These are phyloP conservation scores for Nycticorax nycticorax DNA, from an alignment of 2,113 vertebrate species.

Conservation along the genomic window DNA sequence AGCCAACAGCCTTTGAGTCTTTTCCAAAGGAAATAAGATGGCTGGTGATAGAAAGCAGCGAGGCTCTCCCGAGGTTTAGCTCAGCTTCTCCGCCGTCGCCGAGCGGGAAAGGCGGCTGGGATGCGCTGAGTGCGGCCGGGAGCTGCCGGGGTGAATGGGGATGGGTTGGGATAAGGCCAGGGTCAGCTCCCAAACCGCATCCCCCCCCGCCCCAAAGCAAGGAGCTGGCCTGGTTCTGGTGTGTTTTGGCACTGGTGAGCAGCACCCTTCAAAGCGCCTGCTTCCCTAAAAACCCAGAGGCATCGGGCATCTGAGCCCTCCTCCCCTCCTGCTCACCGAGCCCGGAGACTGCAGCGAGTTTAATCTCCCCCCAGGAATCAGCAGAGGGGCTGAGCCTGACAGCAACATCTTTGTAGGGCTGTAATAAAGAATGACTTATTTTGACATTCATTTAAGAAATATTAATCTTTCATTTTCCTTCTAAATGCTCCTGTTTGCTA, in stretches of 20 bases:
- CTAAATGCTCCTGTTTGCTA: conserved; percentile 71
- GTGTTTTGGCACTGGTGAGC: background rate
- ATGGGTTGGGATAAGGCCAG: background rate
- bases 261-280: background rate
- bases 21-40: background rate
- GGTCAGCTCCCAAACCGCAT: background rate
- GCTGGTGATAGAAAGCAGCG: background rate
- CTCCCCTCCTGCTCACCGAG: background rate
- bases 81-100: fast-evolving
- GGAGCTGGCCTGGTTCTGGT: background rate
- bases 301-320: background rate
- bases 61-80: background rate
- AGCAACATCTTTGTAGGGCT: background rate
- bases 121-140: background rate
- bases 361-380: background rate
- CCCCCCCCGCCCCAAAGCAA: background rate
- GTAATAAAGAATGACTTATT: conserved; percentile 18
- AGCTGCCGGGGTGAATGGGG: background rate
- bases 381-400: background rate
- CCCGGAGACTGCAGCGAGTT: background rate
- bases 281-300: background rate
- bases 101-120: background rate
- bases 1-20: background rate
- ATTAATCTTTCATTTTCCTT: conserved; percentile 67
- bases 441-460: conserved; percentile 59